Evolutionary conservation across 1,140 invertebrate species (phyloP).

Genomic region (Eriosoma lanigerum): DNA sequence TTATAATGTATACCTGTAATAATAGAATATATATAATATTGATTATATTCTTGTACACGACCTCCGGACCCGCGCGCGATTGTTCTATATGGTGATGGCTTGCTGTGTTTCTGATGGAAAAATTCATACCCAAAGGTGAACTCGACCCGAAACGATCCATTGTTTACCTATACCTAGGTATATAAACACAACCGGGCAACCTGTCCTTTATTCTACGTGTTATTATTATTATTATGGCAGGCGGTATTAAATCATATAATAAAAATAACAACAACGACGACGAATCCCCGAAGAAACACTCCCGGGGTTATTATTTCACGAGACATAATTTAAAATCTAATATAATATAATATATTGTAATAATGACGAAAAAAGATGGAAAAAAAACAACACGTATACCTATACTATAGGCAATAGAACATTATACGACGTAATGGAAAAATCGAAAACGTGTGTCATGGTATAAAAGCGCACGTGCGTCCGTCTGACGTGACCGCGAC

Average conservation of each 20-base stretch:
- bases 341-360: conserved; percentile 43
- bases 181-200: background rate
- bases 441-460: conserved; percentile 50
- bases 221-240: background rate
- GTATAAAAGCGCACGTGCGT: conserved; percentile 51
- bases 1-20: background rate
- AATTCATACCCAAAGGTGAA: conserved; percentile 48
- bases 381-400: conserved; percentile 19
- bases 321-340: conserved; percentile 40
- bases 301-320: conserved; percentile 42
- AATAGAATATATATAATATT: conserved; percentile 28
- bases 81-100: conserved; percentile 17
- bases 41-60: conserved; percentile 40
- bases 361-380: background rate
- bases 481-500: conserved; percentile 48
- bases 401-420: background rate
- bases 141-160: conserved; percentile 36
- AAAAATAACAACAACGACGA: conserved; percentile 19
- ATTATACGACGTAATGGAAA: conserved; percentile 4
- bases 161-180: conserved; percentile 30
- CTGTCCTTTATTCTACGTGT: conserved; percentile 29
- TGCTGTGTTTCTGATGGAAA: conserved; percentile 50
- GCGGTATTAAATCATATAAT: conserved; percentile 7
- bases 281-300: conserved; percentile 8
- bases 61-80: conserved; percentile 38